Conservation (phyloP, 2,113 vertebrate species). For the Gobius niger region DNA sequence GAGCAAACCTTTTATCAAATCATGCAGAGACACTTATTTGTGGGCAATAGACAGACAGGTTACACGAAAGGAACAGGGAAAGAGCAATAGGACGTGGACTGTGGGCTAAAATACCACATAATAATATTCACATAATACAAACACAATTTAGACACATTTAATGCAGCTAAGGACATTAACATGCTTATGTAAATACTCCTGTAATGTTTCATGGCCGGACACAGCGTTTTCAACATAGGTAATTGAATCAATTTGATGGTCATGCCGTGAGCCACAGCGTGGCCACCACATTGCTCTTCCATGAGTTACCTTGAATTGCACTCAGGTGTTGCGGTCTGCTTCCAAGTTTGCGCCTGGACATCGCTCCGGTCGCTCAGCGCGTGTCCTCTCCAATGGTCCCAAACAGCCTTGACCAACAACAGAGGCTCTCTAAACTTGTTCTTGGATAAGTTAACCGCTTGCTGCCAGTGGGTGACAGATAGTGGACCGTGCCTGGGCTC, state of each 20-base stretch:
- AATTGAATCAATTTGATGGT: not conserved
- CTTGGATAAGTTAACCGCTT: constrained; percentile 23
- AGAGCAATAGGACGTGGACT: not conserved
- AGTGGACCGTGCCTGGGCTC: constrained; percentile 53
- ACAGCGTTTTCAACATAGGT: not conserved
- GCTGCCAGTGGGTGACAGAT: constrained; percentile 5
- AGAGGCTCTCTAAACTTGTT: not conserved
- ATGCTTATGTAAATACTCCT: not conserved
- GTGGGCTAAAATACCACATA: too few relatives aligned
- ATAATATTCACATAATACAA: too few relatives aligned
- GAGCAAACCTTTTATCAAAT: constrained; percentile 27
- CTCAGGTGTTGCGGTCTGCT: constrained; percentile 83
- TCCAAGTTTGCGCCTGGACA: constrained; percentile 84
- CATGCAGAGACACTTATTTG: not conserved
- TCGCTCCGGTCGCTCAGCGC: constrained; percentile 48
- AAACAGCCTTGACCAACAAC: not conserved
- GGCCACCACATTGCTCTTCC: constrained; percentile 4
- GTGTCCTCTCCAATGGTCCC: constrained; percentile 35
- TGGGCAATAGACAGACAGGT: not conserved
- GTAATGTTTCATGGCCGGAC: not conserved
- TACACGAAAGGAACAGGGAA: not conserved
- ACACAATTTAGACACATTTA: not conserved
- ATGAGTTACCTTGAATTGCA: constrained; percentile 75
- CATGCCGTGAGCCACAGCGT: not conserved
- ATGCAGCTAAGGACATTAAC: not conserved